Conservation (phyloP, 2,113 vertebrate species). For the Atractosteus spatula region DNA sequence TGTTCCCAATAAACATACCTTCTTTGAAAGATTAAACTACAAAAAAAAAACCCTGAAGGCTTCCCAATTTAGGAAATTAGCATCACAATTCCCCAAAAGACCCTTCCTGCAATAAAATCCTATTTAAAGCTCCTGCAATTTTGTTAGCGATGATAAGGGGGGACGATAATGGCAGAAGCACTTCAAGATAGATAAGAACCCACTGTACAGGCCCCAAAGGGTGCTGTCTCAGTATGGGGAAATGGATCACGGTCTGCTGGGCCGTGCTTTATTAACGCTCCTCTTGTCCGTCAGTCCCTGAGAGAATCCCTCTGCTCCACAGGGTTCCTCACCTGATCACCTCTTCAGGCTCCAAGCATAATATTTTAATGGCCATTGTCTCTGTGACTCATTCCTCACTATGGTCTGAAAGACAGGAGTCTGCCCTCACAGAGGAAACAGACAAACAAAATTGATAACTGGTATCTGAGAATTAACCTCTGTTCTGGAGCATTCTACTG, state of each 20-base stretch:
- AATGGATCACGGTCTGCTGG: slow-evolving; percentile 64
- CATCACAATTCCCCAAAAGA: slow-evolving; percentile 61
- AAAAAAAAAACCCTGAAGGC: slow-evolving; percentile 17
- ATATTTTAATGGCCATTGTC: slow-evolving; percentile 51
- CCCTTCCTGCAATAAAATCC: slow-evolving; percentile 50
- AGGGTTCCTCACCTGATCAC: slow-evolving; percentile 82
- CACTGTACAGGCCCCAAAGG: slow-evolving; percentile 48
- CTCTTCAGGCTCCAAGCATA: slow-evolving; percentile 60
- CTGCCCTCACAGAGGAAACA: slow-evolving; percentile 32
- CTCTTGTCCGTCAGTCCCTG: slow-evolving; percentile 68
- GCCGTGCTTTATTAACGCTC: slow-evolving; percentile 67
- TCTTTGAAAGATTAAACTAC: slow-evolving; percentile 51
- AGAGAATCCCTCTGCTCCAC: slow-evolving; percentile 75
- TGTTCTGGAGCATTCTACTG: too few relatives aligned
- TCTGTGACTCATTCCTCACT: slow-evolving; percentile 61
- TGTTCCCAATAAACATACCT: slow-evolving; percentile 42
- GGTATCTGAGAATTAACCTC: too few relatives aligned
- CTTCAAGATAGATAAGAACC: slow-evolving; percentile 51
- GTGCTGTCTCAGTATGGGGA: slow-evolving; percentile 55
- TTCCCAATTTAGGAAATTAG: slow-evolving; percentile 59
- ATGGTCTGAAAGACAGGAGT: slow-evolving; percentile 61
- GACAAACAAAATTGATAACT: not conserved
- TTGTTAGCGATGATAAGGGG: slow-evolving; percentile 59
- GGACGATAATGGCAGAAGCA: slow-evolving; percentile 48
- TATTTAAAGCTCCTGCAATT: slow-evolving; percentile 59